phyloP scores from a whole-genome alignment of 2,888 invertebrate species.

The Parnassius smintheus region DNA sequence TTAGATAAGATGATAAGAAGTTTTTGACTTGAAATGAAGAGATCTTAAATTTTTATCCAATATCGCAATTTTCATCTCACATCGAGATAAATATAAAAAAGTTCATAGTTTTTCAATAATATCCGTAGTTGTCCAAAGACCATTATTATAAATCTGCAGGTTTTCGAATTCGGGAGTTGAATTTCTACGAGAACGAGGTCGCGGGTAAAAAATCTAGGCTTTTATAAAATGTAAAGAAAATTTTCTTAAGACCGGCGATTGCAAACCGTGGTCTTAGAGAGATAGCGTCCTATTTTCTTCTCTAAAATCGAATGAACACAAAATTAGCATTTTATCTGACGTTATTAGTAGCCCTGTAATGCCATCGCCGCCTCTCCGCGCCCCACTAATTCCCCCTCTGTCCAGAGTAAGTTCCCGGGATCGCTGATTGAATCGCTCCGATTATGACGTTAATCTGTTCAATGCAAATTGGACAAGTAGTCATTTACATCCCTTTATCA shows the following conservation, averaged over 20 bases:
- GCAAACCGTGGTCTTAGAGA: slow-evolving; percentile 18
- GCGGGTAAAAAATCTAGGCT: neutral
- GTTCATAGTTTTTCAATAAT: no score
- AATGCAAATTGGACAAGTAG: slow-evolving; percentile 79
- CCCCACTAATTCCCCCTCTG: slow-evolving; percentile 38
- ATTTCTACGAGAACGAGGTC: no score
- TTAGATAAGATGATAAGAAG: no score
- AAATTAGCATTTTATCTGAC: slow-evolving; percentile 79
- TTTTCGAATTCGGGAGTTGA: no score
- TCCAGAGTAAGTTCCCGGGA: slow-evolving; percentile 64
- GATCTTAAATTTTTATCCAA: no score
- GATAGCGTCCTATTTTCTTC: slow-evolving; percentile 52
- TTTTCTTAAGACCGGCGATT: slow-evolving; percentile 22
- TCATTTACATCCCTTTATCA: slow-evolving; percentile 78
- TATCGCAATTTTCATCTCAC: no score
- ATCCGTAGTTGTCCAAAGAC: no score
- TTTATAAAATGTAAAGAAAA: neutral
- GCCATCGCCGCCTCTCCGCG: slow-evolving; percentile 39
- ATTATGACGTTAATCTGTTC: slow-evolving; percentile 81
- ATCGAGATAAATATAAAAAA: no score
- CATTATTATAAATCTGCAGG: no score
- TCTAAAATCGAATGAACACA: slow-evolving; percentile 77
- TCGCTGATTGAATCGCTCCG: slow-evolving; percentile 78
- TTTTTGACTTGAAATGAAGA: no score
- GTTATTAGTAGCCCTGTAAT: slow-evolving; percentile 71